Evolutionary conservation across 2,888 invertebrate species (phyloP).

Genomic region (Chrysodeixis includens): DNA sequence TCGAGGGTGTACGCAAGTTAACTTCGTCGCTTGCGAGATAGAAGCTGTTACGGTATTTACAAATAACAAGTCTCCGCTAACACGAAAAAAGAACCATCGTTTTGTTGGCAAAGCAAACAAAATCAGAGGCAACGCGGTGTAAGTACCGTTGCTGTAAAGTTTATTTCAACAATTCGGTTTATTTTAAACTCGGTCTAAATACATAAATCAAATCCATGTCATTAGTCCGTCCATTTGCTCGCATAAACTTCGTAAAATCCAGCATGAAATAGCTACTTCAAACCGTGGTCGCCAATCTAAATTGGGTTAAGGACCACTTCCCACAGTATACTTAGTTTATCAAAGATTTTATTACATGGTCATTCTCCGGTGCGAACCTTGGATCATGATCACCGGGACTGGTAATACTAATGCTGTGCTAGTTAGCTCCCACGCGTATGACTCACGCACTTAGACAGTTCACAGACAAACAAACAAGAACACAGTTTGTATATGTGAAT

Average conservation of each 20-base stretch:
- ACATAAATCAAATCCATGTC: conserved; percentile 7
- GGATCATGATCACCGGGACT: conserved; percentile 57
- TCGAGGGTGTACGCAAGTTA: not conserved
- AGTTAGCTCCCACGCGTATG: conserved; percentile 77
- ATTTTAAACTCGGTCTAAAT: conserved; percentile 6
- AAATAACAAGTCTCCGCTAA: not conserved
- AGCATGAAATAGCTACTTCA: not conserved
- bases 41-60: not conserved
- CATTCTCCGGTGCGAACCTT: conserved; percentile 52
- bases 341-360: conserved; percentile 26
- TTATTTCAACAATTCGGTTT: conserved; percentile 6
- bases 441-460: conserved; percentile 78
- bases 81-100: not conserved
- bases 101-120: not conserved
- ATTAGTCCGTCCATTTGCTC: conserved; percentile 6
- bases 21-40: not conserved
- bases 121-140: not conserved
- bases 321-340: conserved; percentile 44
- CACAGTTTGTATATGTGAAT: conserved; percentile 57
- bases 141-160: conserved; percentile 2
- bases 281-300: conserved; percentile 19
- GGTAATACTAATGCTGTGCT: conserved; percentile 54
- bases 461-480: conserved; percentile 76
- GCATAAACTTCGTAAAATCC: conserved; percentile 19
- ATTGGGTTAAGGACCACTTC: conserved; percentile 48